phyloP scores from a whole-genome alignment of 2,113 vertebrate species.

The Oncorhynchus kisutch region DNA sequence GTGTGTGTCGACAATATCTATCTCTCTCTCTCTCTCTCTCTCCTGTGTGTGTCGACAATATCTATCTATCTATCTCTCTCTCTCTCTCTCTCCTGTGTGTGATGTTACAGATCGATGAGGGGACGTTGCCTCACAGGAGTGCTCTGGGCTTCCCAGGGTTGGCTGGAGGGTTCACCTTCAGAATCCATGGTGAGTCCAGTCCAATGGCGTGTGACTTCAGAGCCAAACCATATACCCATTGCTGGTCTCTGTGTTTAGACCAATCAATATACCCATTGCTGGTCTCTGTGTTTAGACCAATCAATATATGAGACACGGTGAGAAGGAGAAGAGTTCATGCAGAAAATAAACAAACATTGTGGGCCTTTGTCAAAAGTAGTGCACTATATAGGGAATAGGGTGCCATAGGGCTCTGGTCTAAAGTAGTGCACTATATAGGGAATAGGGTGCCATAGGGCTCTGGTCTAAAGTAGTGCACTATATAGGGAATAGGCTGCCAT shows the following conservation, averaged over 20 bases:
- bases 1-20: too few species aligned
- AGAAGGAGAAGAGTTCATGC: slow-evolving; percentile 3
- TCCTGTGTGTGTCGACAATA: too few species aligned
- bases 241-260: slow-evolving; percentile 3
- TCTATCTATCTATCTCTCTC: too few species aligned
- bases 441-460: too few species aligned
- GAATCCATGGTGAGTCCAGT: slow-evolving; percentile 81
- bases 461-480: too few species aligned
- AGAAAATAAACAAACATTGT: too few species aligned
- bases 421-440: too few species aligned
- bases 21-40: too few species aligned
- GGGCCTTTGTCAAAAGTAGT: too few species aligned
- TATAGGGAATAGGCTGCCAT: too few species aligned
- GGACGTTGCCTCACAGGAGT: slow-evolving; percentile 84
- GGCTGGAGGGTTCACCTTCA: slow-evolving; percentile 94
- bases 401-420: too few species aligned
- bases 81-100: neutral
- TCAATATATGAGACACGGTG: neutral
- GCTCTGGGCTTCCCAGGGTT: slow-evolving; percentile 89
- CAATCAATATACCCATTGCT: neutral
- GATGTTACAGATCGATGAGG: slow-evolving; percentile 82
- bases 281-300: neutral
- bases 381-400: too few species aligned
- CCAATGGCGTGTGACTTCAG: neutral
- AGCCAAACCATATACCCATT: neutral